Conservation (phyloP, 2,888 invertebrate species). For the Anthophora plumipes region DNA sequence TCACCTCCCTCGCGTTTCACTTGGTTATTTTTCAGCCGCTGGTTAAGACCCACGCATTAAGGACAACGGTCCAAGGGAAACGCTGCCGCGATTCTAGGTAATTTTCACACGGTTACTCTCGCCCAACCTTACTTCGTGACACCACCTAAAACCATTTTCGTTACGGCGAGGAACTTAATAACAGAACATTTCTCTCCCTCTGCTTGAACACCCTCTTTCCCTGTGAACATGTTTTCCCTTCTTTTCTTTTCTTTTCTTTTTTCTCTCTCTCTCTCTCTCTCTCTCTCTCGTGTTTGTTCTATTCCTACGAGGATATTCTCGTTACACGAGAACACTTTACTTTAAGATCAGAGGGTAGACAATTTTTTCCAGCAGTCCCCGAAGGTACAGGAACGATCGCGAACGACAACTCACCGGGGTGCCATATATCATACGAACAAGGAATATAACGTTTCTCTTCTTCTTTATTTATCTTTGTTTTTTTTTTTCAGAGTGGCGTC, state of each 20-base stretch:
- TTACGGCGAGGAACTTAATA: not conserved
- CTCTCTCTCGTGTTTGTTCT: not conserved
- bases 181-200: not conserved
- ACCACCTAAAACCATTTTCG: not conserved
- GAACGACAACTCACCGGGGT: conserved; percentile 39
- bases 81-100: conserved; percentile 16
- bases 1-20: too few relatives aligned
- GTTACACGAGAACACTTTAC: not conserved
- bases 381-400: conserved; percentile 39
- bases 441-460: conserved; percentile 10
- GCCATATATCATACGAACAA: conserved; percentile 44
- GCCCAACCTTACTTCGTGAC: not conserved
- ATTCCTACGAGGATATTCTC: not conserved
- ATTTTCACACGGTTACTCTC: conserved; percentile 19
- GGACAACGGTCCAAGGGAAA: not conserved
- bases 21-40: conserved; percentile 61
- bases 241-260: too few relatives aligned
- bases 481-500: conserved; percentile 32
- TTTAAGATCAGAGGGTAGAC: not conserved
- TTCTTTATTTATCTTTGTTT: too few relatives aligned
- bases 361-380: conserved; percentile 3
- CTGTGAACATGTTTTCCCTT: not conserved
- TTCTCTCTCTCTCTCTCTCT: too few relatives aligned
- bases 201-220: not conserved
- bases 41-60: conserved; percentile 35